A percentile compares a stretch with the other conserved stretches of the same genome.
phyloP scores from a whole-genome alignment of 30 jellyfish, hydroid and myxozoan genomes.

The Pelagia noctiluca region DNA sequence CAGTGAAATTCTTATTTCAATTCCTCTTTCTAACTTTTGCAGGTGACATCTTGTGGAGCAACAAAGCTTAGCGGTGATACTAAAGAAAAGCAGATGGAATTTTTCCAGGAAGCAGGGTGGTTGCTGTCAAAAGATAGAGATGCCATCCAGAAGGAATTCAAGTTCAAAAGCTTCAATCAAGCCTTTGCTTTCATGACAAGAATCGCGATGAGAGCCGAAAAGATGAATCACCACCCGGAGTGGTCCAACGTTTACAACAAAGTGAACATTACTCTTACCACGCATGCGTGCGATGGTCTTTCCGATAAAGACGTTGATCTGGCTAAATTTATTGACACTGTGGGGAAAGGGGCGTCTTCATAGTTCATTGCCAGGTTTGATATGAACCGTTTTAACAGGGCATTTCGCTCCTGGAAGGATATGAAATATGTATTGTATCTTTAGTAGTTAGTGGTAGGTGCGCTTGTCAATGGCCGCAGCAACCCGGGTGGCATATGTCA shows the following conservation, averaged over 20 bases:
- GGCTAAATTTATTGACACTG: conserved; percentile 85
- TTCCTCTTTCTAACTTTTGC: neutral
- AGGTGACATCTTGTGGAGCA: conserved; percentile 69
- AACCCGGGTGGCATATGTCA: too few relatives aligned
- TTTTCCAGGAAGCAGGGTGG: conserved; percentile 81
- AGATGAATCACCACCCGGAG: conserved; percentile 96
- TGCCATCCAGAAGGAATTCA: conserved; percentile 89
- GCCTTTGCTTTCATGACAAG: conserved; percentile 99
- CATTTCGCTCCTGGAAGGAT: too few relatives aligned
- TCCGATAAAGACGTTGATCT: conserved; percentile 81
- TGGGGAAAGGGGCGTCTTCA: conserved; percentile 5
- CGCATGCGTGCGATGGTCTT: conserved; percentile 95
- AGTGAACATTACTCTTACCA: conserved; percentile 87
- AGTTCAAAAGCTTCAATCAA: conserved; percentile 83
- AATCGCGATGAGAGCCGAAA: conserved; percentile 90
- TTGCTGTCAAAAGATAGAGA: conserved; percentile 74
- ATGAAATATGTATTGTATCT: too few relatives aligned
- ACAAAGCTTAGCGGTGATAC: conserved; percentile 67
- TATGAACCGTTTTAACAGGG: too few relatives aligned
- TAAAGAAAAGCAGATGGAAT: conserved; percentile 61
- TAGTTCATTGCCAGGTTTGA: too few relatives aligned
- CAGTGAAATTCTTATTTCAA: too few relatives aligned
- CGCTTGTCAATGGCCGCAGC: too few relatives aligned
- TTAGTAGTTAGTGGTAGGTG: too few relatives aligned
- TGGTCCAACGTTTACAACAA: conserved; percentile 98